Evolutionary conservation across 2,113 vertebrate species (phyloP).

Genomic region (Caretta caretta): DNA sequence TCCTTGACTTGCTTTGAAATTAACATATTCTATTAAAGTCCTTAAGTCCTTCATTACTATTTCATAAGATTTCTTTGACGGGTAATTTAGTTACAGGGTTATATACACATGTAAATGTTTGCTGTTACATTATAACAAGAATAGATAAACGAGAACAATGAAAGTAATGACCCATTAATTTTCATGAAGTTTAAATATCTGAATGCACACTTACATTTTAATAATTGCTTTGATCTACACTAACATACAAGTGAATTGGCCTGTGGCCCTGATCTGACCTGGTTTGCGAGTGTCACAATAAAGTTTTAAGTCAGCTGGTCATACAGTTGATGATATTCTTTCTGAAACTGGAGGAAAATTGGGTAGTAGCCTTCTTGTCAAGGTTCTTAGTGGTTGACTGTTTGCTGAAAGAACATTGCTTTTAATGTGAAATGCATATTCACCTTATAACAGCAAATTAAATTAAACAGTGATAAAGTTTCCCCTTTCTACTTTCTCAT

Average conservation of each 20-base stretch:
- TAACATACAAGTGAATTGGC: not conserved
- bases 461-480: not conserved
- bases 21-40: not conserved
- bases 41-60: not conserved
- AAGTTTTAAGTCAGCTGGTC: not conserved
- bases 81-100: not conserved
- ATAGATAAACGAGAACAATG: not conserved
- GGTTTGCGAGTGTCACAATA: not conserved
- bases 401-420: not conserved
- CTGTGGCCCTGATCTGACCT: not conserved
- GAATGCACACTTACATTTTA: not conserved
- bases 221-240: not conserved
- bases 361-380: not conserved
- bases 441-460: not conserved
- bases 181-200: not conserved
- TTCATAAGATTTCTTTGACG: not conserved
- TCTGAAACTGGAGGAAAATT: not conserved
- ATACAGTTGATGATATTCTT: not conserved
- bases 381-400: accelerated
- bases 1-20: not conserved
- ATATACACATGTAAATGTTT: not conserved
- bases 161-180: not conserved
- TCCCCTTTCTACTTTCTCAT: not conserved
- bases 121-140: not conserved
- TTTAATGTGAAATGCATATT: not conserved